phyloP scores from a whole-genome alignment of 2,888 invertebrate species.

The Venustoraphidia nigricollis region DNA sequence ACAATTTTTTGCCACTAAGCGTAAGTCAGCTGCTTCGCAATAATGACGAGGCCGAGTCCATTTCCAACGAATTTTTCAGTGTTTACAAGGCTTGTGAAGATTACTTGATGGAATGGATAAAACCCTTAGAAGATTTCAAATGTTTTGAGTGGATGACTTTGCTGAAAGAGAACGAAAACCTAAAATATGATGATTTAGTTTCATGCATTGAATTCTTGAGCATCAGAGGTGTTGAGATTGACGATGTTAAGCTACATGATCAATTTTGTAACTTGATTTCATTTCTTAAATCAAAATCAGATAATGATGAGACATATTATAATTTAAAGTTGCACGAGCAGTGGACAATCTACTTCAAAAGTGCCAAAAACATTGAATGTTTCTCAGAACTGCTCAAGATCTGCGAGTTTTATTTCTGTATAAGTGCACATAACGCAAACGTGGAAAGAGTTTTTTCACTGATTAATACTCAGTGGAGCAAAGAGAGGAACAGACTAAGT shows the following conservation, averaged over 20 bases:
- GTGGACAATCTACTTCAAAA: conserved; percentile 8
- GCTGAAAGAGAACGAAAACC: conserved; percentile 8
- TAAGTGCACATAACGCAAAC: conserved; percentile 3
- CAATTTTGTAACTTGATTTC: conserved; percentile 9
- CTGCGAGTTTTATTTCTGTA: conserved; percentile 5
- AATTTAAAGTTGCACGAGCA: conserved; percentile 8
- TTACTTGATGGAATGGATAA: conserved; percentile 6
- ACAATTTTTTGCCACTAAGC: too few species aligned
- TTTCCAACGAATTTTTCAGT: too few species aligned
- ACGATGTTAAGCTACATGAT: conserved; percentile 9
- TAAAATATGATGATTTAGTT: conserved; percentile 9
- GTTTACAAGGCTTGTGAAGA: too few species aligned
- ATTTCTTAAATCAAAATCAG: conserved; percentile 3
- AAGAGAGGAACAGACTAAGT: too few species aligned
- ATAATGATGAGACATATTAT: conserved; percentile 3
- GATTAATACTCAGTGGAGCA: not conserved
- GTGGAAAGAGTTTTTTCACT: conserved; percentile 9
- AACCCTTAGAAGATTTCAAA: conserved; percentile 8
- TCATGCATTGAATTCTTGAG: conserved; percentile 8
- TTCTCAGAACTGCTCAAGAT: conserved; percentile 4
- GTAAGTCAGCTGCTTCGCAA: too few species aligned
- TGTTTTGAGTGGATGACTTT: conserved; percentile 9
- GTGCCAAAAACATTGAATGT: conserved; percentile 3
- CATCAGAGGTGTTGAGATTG: conserved; percentile 6
- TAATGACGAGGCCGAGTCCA: too few species aligned